Conservation (phyloP, 2,888 invertebrate species). For the Lasioglossum leucozonium region DNA sequence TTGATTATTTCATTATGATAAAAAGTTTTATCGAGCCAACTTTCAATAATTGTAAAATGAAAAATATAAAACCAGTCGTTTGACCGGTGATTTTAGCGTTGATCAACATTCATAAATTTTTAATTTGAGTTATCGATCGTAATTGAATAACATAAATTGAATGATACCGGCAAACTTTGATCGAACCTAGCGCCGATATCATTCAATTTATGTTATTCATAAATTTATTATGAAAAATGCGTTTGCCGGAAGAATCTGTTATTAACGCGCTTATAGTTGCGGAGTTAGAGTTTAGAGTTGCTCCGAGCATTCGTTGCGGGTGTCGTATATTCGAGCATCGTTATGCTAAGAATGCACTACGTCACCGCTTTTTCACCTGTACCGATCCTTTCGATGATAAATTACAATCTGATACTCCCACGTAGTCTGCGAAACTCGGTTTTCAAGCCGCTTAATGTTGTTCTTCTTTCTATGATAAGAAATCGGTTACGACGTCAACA, state of each 20-base stretch:
- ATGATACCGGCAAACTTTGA: too few species aligned
- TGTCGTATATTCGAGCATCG: not conserved
- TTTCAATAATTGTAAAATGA: too few species aligned
- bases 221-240: not conserved
- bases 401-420: not conserved
- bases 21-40: too few species aligned
- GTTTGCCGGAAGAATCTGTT: not conserved
- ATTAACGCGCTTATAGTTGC: not conserved
- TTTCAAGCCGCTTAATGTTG: not conserved
- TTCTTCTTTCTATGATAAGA: not conserved
- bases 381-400: not conserved
- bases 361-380: not conserved
- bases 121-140: too few species aligned
- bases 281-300: not conserved
- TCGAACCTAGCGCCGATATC: too few species aligned
- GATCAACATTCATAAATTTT: too few species aligned
- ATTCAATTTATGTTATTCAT: too few species aligned
- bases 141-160: too few species aligned
- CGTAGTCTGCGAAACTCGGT: not conserved
- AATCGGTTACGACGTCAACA: not conserved
- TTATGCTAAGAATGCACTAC: not conserved
- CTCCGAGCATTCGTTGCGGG: not conserved
- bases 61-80: too few species aligned
- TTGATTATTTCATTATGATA: too few species aligned
- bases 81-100: too few species aligned